Evolutionary conservation across 2,113 vertebrate species (phyloP).

Genomic region (Ictalurus furcatus): DNA sequence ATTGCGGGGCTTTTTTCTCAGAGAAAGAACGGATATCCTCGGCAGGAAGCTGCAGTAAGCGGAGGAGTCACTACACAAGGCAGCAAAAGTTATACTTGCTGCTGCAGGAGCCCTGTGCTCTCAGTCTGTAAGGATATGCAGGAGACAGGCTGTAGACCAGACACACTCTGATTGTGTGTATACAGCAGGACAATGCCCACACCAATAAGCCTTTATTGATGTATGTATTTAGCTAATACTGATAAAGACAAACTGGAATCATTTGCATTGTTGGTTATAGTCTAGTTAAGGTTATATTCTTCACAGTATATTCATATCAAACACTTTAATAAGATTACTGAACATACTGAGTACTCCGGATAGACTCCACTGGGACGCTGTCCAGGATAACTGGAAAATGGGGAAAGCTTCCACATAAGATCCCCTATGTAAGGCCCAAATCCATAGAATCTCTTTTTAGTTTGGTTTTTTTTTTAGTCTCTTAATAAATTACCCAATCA

Average conservation of each 20-base stretch:
- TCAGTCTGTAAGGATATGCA: constrained; percentile 40
- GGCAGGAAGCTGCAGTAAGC: constrained; percentile 44
- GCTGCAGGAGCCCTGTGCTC: constrained; percentile 8
- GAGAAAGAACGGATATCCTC: constrained; percentile 64
- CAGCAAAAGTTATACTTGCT: background rate
- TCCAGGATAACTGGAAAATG: background rate
- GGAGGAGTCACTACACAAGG: constrained; percentile 29
- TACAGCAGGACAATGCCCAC: background rate
- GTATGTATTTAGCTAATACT: background rate
- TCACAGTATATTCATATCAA: background rate
- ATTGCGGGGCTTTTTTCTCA: constrained; percentile 41
- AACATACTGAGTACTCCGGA: background rate
- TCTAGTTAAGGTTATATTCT: background rate
- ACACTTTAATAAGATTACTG: background rate
- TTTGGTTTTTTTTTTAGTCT: background rate
- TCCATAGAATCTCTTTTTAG: background rate
- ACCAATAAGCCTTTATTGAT: background rate
- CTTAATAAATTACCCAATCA: background rate
- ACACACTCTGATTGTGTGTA: background rate
- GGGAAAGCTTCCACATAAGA: background rate
- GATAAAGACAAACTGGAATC: background rate
- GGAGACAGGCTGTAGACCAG: constrained; percentile 44
- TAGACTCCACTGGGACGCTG: background rate
- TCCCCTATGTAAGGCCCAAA: background rate
- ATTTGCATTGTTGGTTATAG: background rate